Percentiles rank a stretch among this genome's conserved stretches.
Conservation (phyloP, 2,888 invertebrate species). For the Agrochola lota region DNA sequence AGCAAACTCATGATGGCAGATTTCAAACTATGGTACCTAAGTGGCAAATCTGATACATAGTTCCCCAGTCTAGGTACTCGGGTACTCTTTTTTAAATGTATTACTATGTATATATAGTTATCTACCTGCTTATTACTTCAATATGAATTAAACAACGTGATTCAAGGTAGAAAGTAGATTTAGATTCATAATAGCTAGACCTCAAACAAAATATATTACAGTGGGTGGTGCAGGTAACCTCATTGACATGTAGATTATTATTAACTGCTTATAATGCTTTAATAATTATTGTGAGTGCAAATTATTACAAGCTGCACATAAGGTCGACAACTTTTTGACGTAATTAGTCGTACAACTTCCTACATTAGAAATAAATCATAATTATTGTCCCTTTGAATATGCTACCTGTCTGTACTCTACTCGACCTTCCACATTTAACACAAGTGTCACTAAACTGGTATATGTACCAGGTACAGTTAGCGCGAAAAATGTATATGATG, state of each 20-base stretch:
- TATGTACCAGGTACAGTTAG: no score
- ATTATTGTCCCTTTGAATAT: not conserved
- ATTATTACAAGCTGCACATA: not conserved
- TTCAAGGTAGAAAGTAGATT: slow-evolving; percentile 1
- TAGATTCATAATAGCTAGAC: slow-evolving; percentile 1
- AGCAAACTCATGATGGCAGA: not conserved
- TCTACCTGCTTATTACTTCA: not conserved
- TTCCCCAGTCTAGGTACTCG: no score
- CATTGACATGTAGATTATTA: slow-evolving; percentile 10
- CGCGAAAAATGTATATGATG: no score
- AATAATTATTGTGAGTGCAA: not conserved
- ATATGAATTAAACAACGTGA: no score
- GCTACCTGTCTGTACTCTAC: not conserved
- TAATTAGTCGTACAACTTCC: slow-evolving; percentile 24
- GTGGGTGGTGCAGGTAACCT: not conserved
- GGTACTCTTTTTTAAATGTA: no score
- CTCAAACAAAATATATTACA: not conserved
- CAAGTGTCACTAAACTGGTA: not conserved
- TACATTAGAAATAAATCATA: slow-evolving; percentile 10
- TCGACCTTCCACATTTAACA: slow-evolving; percentile 7
- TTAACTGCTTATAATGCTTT: not conserved
- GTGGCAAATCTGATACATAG: no score
- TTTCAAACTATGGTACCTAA: not conserved
- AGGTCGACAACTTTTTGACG: slow-evolving; percentile 12
- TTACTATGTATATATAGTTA: no score